Evolutionary conservation across 2,888 invertebrate genomes (phyloP).

Genomic region (Nineta flava): DNA sequence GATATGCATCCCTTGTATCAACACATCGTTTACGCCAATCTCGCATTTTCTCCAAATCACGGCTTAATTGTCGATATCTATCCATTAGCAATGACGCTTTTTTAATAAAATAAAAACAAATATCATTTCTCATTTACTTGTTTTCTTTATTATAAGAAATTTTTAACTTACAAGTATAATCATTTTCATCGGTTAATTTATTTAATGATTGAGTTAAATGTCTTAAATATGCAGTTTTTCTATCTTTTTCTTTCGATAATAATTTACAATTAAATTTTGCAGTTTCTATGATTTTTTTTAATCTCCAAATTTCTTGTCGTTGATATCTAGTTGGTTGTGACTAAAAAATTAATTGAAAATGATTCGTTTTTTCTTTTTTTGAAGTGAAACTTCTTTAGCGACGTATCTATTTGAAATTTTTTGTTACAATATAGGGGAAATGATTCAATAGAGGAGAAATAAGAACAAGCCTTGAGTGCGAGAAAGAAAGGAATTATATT

Average conservation of each 20-base stretch:
- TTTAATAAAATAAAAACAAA: conserved; percentile 11
- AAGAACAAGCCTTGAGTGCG: no score
- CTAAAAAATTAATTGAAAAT: conserved; percentile 21
- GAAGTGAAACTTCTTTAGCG: no score
- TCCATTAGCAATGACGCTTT: conserved; percentile 50
- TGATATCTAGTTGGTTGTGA: conserved; percentile 45
- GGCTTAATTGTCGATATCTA: conserved; percentile 46
- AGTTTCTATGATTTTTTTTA: conserved; percentile 54
- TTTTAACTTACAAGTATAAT: conserved; percentile 38
- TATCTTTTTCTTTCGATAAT: conserved; percentile 51
- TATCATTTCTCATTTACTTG: neutral
- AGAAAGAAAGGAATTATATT: no score
- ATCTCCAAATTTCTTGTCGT: conserved; percentile 41
- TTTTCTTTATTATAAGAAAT: neutral
- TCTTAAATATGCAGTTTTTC: conserved; percentile 43
- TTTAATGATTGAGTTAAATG: conserved; percentile 46
- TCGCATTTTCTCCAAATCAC: conserved; percentile 43
- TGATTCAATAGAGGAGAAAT: no score
- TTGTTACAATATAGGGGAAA: conserved; percentile 19
- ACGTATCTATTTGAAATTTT: no score
- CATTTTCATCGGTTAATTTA: conserved; percentile 48
- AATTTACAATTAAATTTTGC: conserved; percentile 51
- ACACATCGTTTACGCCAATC: conserved; percentile 42
- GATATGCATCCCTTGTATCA: conserved; percentile 44
- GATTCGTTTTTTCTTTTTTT: conserved; percentile 22